phyloP scores from a whole-genome alignment of 2,888 invertebrate species.

The Drosophila dives region DNA sequence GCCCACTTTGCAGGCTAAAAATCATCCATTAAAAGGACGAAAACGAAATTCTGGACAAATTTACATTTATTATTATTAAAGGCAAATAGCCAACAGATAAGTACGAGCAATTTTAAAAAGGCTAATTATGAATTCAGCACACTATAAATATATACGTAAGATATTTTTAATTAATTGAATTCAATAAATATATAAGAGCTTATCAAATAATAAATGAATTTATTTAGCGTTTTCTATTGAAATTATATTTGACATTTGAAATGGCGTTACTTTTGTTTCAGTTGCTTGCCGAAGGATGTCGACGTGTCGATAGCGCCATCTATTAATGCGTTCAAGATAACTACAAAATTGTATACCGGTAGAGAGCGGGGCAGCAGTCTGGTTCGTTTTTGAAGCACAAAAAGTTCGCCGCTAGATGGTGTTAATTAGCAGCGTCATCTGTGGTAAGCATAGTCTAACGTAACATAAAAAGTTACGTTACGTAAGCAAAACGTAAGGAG shows the following conservation, averaged over 20 bases:
- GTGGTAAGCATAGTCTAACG: background rate
- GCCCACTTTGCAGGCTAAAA: constrained; percentile 7
- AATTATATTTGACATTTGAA: background rate
- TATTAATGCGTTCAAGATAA: background rate
- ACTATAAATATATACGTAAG: background rate
- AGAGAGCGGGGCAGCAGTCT: background rate
- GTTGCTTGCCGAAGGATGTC: constrained; percentile 1
- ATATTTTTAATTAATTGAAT: background rate
- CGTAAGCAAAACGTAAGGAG: constrained; percentile 9
- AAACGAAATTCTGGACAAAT: constrained; percentile 48
- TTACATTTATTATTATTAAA: constrained; percentile 27
- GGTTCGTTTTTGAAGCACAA: background rate
- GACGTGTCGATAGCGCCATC: constrained; percentile 33
- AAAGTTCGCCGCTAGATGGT: constrained; percentile 37
- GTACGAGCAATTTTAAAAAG: background rate
- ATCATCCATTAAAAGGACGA: constrained; percentile 39
- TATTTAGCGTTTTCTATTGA: background rate
- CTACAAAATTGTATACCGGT: background rate
- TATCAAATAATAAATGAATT: background rate
- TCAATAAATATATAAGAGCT: background rate
- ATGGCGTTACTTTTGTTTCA: background rate
- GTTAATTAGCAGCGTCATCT: background rate
- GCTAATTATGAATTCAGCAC: background rate
- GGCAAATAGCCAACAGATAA: constrained; percentile 3
- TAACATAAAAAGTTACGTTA: background rate